Percentiles rank a stretch among this genome's conserved stretches.
These are phyloP conservation scores for Pachyseris speciosa DNA, from an alignment of 64 coral and sea anemone species.

Conservation along the genomic window DNA sequence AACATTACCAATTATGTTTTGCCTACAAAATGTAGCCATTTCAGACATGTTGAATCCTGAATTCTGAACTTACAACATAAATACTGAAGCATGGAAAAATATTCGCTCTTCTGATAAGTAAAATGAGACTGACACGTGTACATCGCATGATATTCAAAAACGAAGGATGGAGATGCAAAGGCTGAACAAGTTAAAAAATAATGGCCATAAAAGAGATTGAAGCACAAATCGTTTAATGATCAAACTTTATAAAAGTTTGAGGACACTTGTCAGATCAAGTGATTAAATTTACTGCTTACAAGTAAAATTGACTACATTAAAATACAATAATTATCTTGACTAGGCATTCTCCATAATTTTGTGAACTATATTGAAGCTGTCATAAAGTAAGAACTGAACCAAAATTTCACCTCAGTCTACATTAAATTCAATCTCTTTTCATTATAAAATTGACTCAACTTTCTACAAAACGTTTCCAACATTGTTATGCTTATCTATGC, in stretches of 20 bases:
- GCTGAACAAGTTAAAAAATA: neutral
- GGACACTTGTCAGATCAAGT: neutral
- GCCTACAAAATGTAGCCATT: neutral
- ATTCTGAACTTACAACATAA: neutral
- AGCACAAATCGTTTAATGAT: neutral
- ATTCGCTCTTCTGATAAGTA: neutral
- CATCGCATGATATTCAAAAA: neutral
- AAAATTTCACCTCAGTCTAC: neutral
- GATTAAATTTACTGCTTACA: neutral
- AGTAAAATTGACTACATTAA: slow-evolving; percentile 26
- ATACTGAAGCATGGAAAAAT: neutral
- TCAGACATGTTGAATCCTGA: too few relatives aligned
- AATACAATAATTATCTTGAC: neutral
- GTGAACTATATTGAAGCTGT: neutral
- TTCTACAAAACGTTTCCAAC: slow-evolving; percentile 41
- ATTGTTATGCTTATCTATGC: neutral
- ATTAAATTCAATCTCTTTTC: slow-evolving; percentile 12
- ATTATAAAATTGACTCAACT: slow-evolving; percentile 48
- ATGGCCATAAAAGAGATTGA: neutral
- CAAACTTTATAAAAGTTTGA: slow-evolving; percentile 27
- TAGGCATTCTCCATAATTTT: slow-evolving; percentile 2
- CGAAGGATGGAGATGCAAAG: neutral
- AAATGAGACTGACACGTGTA: too few relatives aligned
- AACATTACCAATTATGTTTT: neutral
- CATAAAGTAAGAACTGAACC: neutral